These are phyloP conservation scores for Crocuta crocuta DNA, from an alignment of 2,113 vertebrate species.

Conservation along the genomic window DNA sequence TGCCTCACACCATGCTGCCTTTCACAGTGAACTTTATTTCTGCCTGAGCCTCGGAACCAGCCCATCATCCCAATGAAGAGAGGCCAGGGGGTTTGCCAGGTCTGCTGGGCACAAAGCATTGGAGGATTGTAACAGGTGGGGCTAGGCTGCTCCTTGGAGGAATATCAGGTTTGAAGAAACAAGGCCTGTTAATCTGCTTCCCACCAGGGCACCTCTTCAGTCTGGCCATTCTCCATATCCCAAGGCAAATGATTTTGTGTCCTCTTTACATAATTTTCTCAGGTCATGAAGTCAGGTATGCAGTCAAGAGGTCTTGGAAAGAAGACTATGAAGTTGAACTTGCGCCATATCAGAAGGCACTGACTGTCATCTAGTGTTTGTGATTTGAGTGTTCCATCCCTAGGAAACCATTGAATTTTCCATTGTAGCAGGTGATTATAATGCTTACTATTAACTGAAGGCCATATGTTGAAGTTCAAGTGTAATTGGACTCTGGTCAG, in stretches of 20 bases:
- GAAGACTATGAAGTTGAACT: background rate
- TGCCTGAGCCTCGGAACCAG: background rate
- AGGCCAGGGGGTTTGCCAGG: background rate
- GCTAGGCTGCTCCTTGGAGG: background rate
- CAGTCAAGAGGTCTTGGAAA: background rate
- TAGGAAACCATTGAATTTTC: background rate
- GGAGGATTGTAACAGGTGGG: background rate
- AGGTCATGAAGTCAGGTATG: background rate
- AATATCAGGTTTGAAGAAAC: background rate
- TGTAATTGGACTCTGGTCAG: background rate
- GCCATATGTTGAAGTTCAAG: background rate
- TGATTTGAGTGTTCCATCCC: background rate
- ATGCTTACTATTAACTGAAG: background rate
- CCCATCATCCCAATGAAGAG: background rate
- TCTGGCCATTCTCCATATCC: background rate
- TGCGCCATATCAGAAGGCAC: background rate
- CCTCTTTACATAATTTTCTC: background rate
- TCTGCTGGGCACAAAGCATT: background rate
- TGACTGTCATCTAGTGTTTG: fast-evolving
- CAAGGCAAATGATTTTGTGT: background rate
- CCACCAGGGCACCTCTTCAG: background rate
- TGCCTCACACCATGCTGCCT: background rate
- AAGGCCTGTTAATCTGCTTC: background rate
- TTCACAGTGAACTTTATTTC: background rate
- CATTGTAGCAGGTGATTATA: background rate